Evolutionary conservation across 2,113 vertebrate species (phyloP), one percentile per base, ranked within the genome.

Genomic region (Microtus montanus): DNA sequence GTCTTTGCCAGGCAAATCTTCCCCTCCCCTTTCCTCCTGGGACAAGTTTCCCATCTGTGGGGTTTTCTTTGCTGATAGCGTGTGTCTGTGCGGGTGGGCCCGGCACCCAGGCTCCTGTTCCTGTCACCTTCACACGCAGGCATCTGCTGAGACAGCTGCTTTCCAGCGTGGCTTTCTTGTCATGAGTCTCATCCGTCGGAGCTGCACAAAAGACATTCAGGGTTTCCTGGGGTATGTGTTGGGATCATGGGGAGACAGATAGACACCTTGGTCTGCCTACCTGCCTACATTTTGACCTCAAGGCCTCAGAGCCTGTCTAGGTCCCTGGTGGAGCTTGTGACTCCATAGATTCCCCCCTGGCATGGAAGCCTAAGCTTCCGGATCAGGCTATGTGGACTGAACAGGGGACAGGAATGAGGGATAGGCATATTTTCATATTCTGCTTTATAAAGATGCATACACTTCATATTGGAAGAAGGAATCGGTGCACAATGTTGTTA

Each of bases 121-220:
- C 58, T 15, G 24, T 30, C 15, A 41, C 33, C 78, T 61, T 75
- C 78, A 85, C 5, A 20, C 77, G 5, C 2, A 63, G 64, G 15
- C 58, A 70, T 75, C 64, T 47, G 75, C 41, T 9, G 28, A 66
- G 44, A 33, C 15, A 64, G 52, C 26, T 26, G 82, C 24, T 85
- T 80, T 85, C 68, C 44, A 38, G 20, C 52, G 54, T 68, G 85
- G 54, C 54, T 87, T 90, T 77, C 90, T 92, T 64, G 58, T 88
- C 94, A 70, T 20, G 35, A 26, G 64, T 92, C 85, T 47, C 47
- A 1, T 38, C 41, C 22, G 26, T 35, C 41, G 63, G 75, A 79
- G 38, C 49, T 58, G 44, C 63, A 85, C 7, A 49, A 58, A 71
- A n/a, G n/a, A 28, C 35, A 47, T 54, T 68, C 10, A 26, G 54